Evolutionary conservation across 2,888 invertebrate species (phyloP), one percentile per base, ranked within the genome.

Genomic region (Byasa hedistus): DNA sequence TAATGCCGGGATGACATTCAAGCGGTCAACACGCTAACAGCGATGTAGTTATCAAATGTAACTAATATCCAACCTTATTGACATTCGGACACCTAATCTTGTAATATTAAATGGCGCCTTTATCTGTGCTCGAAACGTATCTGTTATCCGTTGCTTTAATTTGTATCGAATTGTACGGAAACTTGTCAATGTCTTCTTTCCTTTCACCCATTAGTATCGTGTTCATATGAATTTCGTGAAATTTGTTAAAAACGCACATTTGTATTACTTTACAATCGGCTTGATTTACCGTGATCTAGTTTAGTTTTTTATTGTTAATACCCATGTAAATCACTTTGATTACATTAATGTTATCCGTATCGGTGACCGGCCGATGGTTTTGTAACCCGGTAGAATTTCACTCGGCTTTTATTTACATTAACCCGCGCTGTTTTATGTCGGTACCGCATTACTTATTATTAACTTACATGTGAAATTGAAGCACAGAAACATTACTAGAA

Each of bases 1-100:
- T 82, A 79, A 76, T 69, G 68, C n/a, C 44, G 52, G 39, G 61
- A 64, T 79, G 80, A 80, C 78, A 76, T 79, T 76, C 71, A 71
- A 60, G 66, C 61, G 65, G 65, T 55, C 65, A 48, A 51, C 56
- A 32, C 27, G 60, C 44, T 64, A 32, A 57, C 44, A 57, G 56
- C 56, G 64, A 36, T 58, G 39, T 36, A 59, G 59, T 64, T 64
- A 64, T 59, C 64, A 44, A 64, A 58, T 44, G 2, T 39, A 54
- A 64, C 64, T 19, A n/a, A 64, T 58, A 59, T 21, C 48, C 21
- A 58, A 32, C 39, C 39, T 55, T 23, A 44, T 56, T 55, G 32
- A 23, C n/a, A n/a, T 19, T 12, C 22, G 48, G 48, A 51, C 27
- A 24, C 1, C 32, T 63, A 57, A 63, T 57, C 27, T 56, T 1